These are phyloP conservation scores for Ibycter americanus DNA, from an alignment of 2,797 vertebrate genomes.

Conservation along the genomic window DNA sequence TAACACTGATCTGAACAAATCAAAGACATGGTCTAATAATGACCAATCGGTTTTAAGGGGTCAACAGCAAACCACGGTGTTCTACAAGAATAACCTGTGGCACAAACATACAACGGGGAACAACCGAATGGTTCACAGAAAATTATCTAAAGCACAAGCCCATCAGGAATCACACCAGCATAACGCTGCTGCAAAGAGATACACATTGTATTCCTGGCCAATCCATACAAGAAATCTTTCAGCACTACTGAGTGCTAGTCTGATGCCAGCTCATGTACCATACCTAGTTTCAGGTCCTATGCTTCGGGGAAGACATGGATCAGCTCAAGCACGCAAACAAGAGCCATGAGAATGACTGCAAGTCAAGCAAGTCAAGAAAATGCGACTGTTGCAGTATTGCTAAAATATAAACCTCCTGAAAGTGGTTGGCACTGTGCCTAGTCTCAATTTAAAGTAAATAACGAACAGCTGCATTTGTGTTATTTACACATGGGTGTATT, in stretches of 20 bases:
- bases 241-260: background rate
- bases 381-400: rapidly evolving
- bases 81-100: background rate
- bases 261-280: rapidly evolving
- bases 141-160: background rate
- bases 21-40: background rate
- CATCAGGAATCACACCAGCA: background rate
- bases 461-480: background rate
- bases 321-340: background rate
- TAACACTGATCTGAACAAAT: background rate
- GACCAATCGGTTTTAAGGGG: background rate
- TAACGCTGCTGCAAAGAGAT: background rate
- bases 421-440: background rate
- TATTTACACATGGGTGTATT: background rate
- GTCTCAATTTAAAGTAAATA: background rate
- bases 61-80: background rate
- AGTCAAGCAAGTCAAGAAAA: background rate
- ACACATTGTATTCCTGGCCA: background rate
- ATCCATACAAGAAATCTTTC: background rate
- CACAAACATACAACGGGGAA: background rate
- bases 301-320: background rate
- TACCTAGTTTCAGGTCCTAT: background rate
- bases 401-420: background rate
- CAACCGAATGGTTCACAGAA: rapidly evolving
- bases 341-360: background rate